phyloP scores from a whole-genome alignment of 2,797 vertebrate genomes.

The Bradypus variegatus region DNA sequence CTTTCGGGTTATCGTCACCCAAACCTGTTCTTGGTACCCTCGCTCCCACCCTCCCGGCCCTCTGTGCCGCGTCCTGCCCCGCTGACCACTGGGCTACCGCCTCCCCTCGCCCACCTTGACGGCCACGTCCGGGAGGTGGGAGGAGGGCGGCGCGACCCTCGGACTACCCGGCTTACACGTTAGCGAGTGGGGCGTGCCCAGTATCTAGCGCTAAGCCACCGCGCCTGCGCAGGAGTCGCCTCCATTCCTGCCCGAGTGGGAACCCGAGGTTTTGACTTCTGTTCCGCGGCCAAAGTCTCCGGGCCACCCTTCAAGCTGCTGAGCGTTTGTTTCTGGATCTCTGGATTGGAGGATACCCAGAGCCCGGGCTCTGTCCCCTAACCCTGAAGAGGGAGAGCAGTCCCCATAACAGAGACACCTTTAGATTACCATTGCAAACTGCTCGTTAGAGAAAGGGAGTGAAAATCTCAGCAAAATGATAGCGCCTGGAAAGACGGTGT shows the following conservation, averaged over 20 bases:
- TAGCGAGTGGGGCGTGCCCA: rapidly evolving
- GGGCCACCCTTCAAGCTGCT: too few species aligned
- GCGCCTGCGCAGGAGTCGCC: background rate
- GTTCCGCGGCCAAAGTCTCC: background rate
- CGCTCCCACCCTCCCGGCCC: background rate
- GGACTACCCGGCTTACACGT: rapidly evolving
- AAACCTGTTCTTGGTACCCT: too few species aligned
- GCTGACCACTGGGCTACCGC: rapidly evolving
- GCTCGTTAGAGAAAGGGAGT: background rate
- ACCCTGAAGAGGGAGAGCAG: background rate
- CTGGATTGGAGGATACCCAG: background rate
- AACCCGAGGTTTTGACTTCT: background rate
- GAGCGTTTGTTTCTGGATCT: background rate
- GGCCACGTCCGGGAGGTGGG: rapidly evolving
- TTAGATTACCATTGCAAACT: background rate
- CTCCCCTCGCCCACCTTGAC: background rate
- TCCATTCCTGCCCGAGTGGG: background rate
- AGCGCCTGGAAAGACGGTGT: background rate
- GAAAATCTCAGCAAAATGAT: background rate
- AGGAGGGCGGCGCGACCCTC: rapidly evolving
- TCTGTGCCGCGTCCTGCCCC: background rate
- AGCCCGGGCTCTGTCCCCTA: background rate
- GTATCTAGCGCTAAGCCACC: rapidly evolving
- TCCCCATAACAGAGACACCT: background rate
- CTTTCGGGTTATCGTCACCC: background rate